Base-by-base conservation (phyloP, 2,797 vertebrate genomes). In the Adelosebastes latens region DNA sequence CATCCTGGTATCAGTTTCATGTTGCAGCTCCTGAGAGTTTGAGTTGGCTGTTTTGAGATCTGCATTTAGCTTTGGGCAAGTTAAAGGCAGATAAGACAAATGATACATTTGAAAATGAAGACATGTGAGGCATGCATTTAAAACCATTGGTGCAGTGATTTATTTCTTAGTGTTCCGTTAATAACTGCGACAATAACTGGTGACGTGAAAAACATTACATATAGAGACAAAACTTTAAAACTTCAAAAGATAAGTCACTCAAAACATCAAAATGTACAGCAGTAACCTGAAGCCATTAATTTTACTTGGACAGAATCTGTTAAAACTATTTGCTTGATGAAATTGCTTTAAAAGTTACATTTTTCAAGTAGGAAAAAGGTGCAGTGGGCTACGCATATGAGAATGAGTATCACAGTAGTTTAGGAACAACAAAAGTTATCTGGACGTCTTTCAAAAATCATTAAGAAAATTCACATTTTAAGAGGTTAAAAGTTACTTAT, bases 1-100 rank as follows among this genome's bases (percentile, higher is more conserved):
- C 49, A 52, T 72, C 46, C 36, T 60, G 77, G 63, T 39, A 20
- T 74, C 27, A 25, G 60, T 60, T 73, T 83, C 82, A 55, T 10
- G 32, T 13, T 66, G 46, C 7, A 22, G n/a, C 34, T 20, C 39
- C 65, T 27, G 20, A 39, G 12, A 29, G 36, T 29, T 2, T 39
- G 11, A 72, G 22, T n/a, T 4, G 7, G 13, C 7, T 27, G 16
- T n/a, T n/a, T 56, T 34, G 10, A 11, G n/a, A 64, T 58, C 18
- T 52, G n/a, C 6, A 11, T 63, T 61, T 16, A 29, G 14, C 5
- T 73, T 16, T 58, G 2, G 4, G 3, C 62, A 4, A 36, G 32
- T 46, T 12, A 7, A 27, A 49, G 3, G 27, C 11, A 16, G 29
- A 61, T 1, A 10, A 32, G 18, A n/a, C 1, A n/a, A 13, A 59